Conservation (phyloP, 2,113 vertebrate genomes). For the Trinectes maculatus region DNA sequence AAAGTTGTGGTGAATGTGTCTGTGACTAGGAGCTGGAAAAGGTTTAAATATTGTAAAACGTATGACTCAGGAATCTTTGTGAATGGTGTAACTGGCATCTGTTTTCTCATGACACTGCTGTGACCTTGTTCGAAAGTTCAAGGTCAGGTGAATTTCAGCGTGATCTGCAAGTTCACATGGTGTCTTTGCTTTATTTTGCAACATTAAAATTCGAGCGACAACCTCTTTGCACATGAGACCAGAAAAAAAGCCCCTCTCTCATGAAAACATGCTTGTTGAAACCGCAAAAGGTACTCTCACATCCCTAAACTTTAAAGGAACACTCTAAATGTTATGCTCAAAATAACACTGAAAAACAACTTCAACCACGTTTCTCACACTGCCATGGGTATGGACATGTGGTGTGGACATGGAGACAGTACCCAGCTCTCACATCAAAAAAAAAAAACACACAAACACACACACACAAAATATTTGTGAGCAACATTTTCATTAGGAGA, state of each 20-base stretch:
- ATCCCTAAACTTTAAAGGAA: conserved; percentile 68
- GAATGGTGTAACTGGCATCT: neutral
- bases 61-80: neutral
- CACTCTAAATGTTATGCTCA: conserved; percentile 51
- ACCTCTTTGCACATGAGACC: conserved; percentile 21
- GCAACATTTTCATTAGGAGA: conserved; percentile 4
- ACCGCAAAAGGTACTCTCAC: conserved; percentile 70
- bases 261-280: conserved; percentile 55
- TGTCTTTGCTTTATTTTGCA: conserved; percentile 27
- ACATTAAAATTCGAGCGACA: conserved; percentile 38
- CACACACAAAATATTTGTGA: too few species aligned
- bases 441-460: conserved; percentile 18
- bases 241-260: conserved; percentile 51
- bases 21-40: neutral
- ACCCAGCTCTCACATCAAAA: conserved; percentile 6
- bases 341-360: conserved; percentile 61
- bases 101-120: neutral
- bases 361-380: conserved; percentile 48
- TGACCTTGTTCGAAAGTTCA: neutral
- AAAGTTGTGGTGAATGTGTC: conserved; percentile 38
- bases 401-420: neutral
- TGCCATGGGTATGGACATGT: conserved; percentile 25
- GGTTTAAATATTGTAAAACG: neutral
- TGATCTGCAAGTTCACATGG: neutral
- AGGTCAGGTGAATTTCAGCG: neutral